Conservation (phyloP, 2,113 vertebrate species). For the Boulengeromyrus knoepffleri region DNA sequence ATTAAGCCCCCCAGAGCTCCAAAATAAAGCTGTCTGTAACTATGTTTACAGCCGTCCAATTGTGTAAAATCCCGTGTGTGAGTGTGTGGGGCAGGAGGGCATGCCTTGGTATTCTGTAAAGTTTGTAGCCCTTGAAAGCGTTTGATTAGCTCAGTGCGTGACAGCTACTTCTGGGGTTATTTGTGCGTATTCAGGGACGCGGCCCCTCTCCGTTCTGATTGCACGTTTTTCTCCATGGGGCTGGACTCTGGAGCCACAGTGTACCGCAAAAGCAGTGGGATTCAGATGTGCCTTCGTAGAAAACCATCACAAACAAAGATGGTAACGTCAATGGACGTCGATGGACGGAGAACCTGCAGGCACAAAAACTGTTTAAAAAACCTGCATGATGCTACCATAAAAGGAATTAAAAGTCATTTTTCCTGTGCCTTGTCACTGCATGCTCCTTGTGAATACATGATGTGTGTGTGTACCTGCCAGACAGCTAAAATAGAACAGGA, state of each 20-base stretch:
- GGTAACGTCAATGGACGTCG: background rate
- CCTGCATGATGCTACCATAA: background rate
- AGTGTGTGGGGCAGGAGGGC: background rate
- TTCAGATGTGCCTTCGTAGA: background rate
- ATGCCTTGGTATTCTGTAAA: background rate
- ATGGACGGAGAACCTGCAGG: background rate
- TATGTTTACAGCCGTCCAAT: background rate
- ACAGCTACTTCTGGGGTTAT: background rate
- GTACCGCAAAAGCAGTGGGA: background rate
- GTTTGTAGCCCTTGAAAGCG: background rate
- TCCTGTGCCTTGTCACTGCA: background rate
- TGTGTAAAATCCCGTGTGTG: background rate
- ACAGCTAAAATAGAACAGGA: background rate
- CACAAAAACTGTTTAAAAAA: background rate
- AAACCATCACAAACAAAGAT: background rate
- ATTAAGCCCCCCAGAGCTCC: slow-evolving; percentile 8
- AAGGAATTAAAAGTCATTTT: background rate
- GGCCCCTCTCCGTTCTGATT: background rate
- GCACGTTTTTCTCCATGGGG: background rate
- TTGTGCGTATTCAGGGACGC: background rate
- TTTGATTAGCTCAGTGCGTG: background rate
- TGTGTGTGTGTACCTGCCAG: background rate
- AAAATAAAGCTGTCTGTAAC: background rate
- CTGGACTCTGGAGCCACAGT: background rate
- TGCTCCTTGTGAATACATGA: background rate